These are phyloP conservation scores for Caenorhabditis sp. DNA, from an alignment of 2,888 invertebrate species.

Conservation along the genomic window DNA sequence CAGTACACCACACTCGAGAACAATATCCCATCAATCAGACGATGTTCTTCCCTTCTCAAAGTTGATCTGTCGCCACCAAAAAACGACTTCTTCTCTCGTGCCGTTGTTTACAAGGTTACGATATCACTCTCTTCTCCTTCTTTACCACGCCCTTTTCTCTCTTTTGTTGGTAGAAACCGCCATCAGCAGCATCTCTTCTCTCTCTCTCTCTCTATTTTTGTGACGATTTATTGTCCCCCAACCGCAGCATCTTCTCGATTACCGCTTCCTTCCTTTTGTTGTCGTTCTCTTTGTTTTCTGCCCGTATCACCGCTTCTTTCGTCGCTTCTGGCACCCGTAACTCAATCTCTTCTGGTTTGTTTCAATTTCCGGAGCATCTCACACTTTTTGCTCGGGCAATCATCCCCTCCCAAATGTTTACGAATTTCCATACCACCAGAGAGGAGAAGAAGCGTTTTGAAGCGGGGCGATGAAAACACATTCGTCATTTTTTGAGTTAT, in stretches of 20 bases:
- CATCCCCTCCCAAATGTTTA: slow-evolving; percentile 28
- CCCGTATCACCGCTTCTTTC: slow-evolving; percentile 10
- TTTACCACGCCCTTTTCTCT: slow-evolving; percentile 41
- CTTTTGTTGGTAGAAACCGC: slow-evolving; percentile 28
- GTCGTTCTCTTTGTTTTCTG: slow-evolving; percentile 19
- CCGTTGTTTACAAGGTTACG: slow-evolving; percentile 51
- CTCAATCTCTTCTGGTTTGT: slow-evolving; percentile 28
- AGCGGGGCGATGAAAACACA: slow-evolving; percentile 21
- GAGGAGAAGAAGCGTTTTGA: background rate
- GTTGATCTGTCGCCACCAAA: too few relatives aligned
- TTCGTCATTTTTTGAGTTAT: slow-evolving; percentile 40
- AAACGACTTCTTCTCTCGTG: slow-evolving; percentile 19
- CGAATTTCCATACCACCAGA: slow-evolving; percentile 17
- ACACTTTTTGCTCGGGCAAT: slow-evolving; percentile 3
- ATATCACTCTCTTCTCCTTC: slow-evolving; percentile 19
- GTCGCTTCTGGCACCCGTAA: slow-evolving; percentile 7
- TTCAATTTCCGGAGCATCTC: slow-evolving; percentile 38
- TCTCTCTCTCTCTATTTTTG: slow-evolving; percentile 25
- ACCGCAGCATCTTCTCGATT: slow-evolving; percentile 9
- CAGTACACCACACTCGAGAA: slow-evolving; percentile 26
- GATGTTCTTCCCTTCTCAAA: slow-evolving; percentile 26
- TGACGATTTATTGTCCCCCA: slow-evolving; percentile 48
- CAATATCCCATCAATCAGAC: slow-evolving; percentile 49
- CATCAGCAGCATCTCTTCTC: slow-evolving; percentile 9
- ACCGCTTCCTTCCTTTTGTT: slow-evolving; percentile 23